phyloP scores from a whole-genome alignment of 2,888 invertebrate genomes.

The Apodemia duryi region DNA sequence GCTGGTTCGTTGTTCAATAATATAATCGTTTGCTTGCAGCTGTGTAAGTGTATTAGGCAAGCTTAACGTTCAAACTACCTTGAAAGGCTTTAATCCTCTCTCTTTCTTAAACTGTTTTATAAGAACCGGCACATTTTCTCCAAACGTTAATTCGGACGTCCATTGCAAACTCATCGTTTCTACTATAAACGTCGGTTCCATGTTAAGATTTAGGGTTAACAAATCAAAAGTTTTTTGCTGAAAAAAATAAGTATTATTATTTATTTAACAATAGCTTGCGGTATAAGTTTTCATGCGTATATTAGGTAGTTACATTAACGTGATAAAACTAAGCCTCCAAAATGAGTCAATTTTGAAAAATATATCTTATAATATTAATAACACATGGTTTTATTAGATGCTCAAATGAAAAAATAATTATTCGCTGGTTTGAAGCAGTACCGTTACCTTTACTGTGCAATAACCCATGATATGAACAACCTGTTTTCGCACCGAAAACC shows the following conservation, averaged over 20 bases:
- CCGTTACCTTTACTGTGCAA: no score
- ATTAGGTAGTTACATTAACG: no score
- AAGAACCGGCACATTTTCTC: slow-evolving; percentile 62
- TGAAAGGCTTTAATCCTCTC: slow-evolving; percentile 78
- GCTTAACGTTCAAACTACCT: slow-evolving; percentile 42
- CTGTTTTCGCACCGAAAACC: no score
- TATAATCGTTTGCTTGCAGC: background rate
- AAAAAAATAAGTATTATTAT: slow-evolving; percentile 22
- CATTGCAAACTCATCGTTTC: slow-evolving; percentile 73
- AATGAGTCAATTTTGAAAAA: no score
- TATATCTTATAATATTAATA: no score
- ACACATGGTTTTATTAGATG: no score
- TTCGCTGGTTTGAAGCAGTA: no score
- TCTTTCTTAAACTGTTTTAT: slow-evolving; percentile 71
- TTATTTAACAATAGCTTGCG: no score
- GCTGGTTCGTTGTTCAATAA: background rate
- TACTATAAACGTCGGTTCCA: slow-evolving; percentile 79
- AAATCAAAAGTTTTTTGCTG: slow-evolving; percentile 80
- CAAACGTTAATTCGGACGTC: slow-evolving; percentile 74
- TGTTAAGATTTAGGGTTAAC: slow-evolving; percentile 76
- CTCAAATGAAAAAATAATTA: no score
- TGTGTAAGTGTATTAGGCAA: slow-evolving; percentile 10
- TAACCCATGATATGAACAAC: no score
- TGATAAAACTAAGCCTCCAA: no score
- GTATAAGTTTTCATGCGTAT: no score